phyloP scores from a whole-genome alignment of 2,113 vertebrate species.

The Pantherophis guttatus region DNA sequence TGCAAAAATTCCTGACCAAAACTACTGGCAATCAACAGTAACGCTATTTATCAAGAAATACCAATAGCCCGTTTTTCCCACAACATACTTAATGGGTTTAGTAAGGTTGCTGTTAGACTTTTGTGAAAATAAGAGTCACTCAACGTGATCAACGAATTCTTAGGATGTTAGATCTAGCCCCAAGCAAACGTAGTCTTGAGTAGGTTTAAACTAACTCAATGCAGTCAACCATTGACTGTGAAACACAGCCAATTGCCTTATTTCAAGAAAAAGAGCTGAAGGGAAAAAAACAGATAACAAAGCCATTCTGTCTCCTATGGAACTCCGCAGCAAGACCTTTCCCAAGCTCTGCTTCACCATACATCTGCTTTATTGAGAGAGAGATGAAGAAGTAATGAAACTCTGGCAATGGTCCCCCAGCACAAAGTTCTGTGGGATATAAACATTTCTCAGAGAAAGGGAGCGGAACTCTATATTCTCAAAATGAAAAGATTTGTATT shows the following conservation, averaged over 20 bases:
- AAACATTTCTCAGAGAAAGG: background rate
- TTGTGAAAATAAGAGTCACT: background rate
- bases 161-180: background rate
- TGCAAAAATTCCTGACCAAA: background rate
- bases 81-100: background rate
- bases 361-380: background rate
- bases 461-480: background rate
- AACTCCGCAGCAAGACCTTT: background rate
- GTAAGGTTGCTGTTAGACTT: background rate
- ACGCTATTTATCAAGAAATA: background rate
- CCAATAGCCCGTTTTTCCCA: background rate
- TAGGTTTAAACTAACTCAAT: background rate
- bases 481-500: background rate
- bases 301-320: background rate
- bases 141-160: background rate
- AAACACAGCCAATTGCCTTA: background rate
- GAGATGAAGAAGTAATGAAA: background rate
- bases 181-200: background rate
- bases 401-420: background rate
- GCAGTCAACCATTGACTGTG: background rate
- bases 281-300: background rate
- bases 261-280: background rate
- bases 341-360: background rate
- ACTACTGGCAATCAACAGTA: background rate
- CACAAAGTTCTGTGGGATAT: background rate